Conservation (phyloP, 2,797 vertebrate species). For the Alca torda region DNA sequence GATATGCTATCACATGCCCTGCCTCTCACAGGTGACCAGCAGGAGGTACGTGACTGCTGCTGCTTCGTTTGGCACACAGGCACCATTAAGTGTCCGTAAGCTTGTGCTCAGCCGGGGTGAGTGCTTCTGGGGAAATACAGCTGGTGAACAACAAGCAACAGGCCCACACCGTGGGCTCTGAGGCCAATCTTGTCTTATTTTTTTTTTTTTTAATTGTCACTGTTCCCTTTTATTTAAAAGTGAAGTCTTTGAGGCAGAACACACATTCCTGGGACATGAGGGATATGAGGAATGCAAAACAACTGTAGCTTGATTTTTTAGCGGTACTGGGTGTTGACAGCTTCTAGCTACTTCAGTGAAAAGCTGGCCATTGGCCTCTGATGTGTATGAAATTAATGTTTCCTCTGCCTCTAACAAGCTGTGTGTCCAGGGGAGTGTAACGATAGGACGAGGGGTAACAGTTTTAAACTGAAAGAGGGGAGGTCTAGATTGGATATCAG, state of each 20-base stretch:
- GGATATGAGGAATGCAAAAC: background rate
- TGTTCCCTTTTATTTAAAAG: background rate
- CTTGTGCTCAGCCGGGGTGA: accelerated
- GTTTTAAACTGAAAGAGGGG: no score
- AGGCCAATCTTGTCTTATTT: background rate
- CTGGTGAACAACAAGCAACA: background rate
- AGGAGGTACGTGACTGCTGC: background rate
- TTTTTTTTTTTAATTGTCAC: background rate
- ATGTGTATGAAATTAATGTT: background rate
- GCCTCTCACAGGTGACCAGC: background rate
- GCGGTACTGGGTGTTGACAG: background rate
- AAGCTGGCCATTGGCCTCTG: background rate
- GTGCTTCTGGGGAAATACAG: background rate
- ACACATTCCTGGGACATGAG: background rate
- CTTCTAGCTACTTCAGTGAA: background rate
- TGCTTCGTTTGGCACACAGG: background rate
- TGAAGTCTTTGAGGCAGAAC: background rate
- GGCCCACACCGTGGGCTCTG: background rate
- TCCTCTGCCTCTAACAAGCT: background rate
- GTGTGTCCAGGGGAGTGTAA: background rate
- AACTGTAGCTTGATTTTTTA: background rate
- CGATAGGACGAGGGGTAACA: no score
- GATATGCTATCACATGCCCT: no score
- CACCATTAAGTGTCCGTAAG: background rate
- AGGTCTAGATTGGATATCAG: no score